phyloP scores from a whole-genome alignment of 1,140 invertebrate species.

The Coboldia fuscipes region DNA sequence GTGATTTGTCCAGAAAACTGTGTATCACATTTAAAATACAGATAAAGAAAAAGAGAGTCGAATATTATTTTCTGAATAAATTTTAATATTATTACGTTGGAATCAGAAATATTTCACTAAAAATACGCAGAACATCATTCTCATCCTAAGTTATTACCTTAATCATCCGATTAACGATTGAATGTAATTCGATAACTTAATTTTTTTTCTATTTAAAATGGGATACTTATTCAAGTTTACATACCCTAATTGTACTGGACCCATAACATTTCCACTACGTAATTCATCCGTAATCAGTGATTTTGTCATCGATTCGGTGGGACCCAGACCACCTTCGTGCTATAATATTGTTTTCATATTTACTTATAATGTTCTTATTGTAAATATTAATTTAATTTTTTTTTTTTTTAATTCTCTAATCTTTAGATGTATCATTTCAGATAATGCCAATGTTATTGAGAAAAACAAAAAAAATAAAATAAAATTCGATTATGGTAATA shows the following conservation, averaged over 20 bases:
- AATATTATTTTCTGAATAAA: too few relatives aligned
- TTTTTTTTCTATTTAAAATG: neutral
- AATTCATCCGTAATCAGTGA: constrained; percentile 76
- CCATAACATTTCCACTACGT: constrained; percentile 55
- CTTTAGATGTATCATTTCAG: too few relatives aligned
- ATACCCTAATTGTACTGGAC: constrained; percentile 80
- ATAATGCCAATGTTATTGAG: neutral
- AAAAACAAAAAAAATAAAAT: neutral
- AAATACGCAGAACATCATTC: too few relatives aligned
- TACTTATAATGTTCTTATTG: neutral
- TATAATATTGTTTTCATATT: constrained; percentile 16
- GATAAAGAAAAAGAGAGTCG: too few relatives aligned
- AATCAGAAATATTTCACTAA: too few relatives aligned
- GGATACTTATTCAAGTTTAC: too few relatives aligned
- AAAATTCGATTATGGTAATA: too few relatives aligned
- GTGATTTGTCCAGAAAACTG: constrained; percentile 47
- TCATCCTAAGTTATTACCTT: too few relatives aligned
- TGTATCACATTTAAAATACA: constrained; percentile 13
- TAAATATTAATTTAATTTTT: neutral
- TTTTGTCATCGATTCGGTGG: constrained; percentile 76
- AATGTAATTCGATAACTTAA: neutral
- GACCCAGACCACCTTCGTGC: constrained; percentile 75
- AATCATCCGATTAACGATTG: neutral
- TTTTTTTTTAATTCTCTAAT: neutral
- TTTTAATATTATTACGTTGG: too few relatives aligned